A percentile compares a stretch with the other conserved stretches of the same genome.
phyloP scores from a whole-genome alignment of 2,113 vertebrate species.

The Leptocoma aspasia region DNA sequence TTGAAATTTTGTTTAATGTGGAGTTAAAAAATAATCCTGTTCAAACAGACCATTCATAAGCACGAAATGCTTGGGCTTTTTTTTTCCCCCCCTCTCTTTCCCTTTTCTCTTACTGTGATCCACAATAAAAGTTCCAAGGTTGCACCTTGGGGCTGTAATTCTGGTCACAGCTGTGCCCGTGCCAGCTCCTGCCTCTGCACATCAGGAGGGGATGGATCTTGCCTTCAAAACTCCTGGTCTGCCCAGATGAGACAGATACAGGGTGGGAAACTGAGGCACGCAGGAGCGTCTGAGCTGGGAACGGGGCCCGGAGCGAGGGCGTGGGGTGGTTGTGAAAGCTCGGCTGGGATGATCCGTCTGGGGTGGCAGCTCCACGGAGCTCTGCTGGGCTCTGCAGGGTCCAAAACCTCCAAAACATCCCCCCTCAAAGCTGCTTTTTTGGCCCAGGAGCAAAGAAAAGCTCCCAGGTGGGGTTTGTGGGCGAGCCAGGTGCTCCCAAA shows the following conservation, averaged over 20 bases:
- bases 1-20: slow-evolving; percentile 21
- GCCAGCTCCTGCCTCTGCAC: neutral
- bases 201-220: neutral
- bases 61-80: neutral
- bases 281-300: neutral
- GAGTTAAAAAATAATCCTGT: slow-evolving; percentile 57
- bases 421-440: neutral
- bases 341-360: neutral
- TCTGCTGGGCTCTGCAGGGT: neutral
- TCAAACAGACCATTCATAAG: slow-evolving; percentile 11
- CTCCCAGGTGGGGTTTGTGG: neutral
- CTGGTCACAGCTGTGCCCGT: neutral
- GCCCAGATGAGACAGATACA: neutral
- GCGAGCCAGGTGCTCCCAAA: neutral
- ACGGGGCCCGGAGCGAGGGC: neutral
- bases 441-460: neutral
- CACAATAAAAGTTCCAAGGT: slow-evolving; percentile 2
- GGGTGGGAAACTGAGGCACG: slow-evolving; percentile 47
- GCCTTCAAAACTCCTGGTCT: neutral
- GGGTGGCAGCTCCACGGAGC: neutral
- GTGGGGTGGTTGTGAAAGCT: neutral
- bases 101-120: neutral
- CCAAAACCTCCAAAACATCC: neutral
- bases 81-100: rapidly evolving
- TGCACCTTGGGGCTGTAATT: neutral